phyloP scores from a whole-genome alignment of 2,797 vertebrate species.

The Percopsis omiscomaycus region DNA sequence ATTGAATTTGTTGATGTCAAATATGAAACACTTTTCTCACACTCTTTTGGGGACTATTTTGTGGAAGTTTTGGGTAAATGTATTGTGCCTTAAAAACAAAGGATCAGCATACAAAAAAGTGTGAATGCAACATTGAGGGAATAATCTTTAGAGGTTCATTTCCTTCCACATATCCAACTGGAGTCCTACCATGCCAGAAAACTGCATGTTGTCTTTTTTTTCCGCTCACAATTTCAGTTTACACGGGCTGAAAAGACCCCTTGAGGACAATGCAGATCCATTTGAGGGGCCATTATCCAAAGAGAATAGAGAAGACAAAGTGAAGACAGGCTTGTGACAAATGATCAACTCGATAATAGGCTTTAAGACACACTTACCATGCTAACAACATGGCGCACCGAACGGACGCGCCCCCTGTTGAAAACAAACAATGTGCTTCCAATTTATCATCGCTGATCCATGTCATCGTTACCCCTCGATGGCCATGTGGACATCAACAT shows the following conservation, averaged over 20 bases:
- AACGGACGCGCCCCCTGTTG: conserved; percentile 66
- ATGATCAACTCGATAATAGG: conserved; percentile 78
- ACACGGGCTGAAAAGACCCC: conserved; percentile 67
- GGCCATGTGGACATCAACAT: conserved; percentile 70
- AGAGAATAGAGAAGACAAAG: conserved; percentile 75
- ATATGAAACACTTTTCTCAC: conserved; percentile 32
- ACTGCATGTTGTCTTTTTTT: conserved; percentile 45
- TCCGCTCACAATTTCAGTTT: conserved; percentile 70
- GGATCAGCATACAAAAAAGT: conserved; percentile 2
- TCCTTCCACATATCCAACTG: conserved; percentile 8
- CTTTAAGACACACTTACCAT: conserved; percentile 74
- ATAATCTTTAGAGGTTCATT: not conserved
- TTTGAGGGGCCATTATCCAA: conserved; percentile 74
- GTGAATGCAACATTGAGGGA: not conserved
- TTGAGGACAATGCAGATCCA: conserved; percentile 72
- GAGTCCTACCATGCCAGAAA: conserved; percentile 5
- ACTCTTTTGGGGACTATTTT: not conserved
- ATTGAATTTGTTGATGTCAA: conserved; percentile 14
- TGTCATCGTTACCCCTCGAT: conserved; percentile 69
- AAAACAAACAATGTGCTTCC: conserved; percentile 78
- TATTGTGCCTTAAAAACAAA: conserved; percentile 1
- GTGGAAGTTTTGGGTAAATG: too few species aligned
- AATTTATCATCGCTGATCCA: conserved; percentile 78
- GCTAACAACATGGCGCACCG: conserved; percentile 72
- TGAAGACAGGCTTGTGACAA: conserved; percentile 80